phyloP scores from a whole-genome alignment of 64 coral and sea anemone species.

The Astreopora myriophthalma region DNA sequence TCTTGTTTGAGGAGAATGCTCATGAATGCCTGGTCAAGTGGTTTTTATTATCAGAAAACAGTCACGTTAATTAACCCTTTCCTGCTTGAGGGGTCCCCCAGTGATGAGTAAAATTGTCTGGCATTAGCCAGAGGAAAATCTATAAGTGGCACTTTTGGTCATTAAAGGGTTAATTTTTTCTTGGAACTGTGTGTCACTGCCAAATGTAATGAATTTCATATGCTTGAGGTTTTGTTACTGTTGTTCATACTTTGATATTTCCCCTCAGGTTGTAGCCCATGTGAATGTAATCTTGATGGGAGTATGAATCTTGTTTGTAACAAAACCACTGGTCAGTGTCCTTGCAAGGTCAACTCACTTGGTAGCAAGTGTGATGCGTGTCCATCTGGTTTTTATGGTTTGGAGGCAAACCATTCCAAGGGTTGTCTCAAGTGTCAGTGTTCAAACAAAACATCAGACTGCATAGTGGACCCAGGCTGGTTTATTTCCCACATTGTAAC shows the following conservation, averaged over 20 bases:
- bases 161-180: too few species aligned
- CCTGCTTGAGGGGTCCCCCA: too few species aligned
- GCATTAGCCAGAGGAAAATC: too few species aligned
- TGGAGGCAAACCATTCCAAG: slow-evolving; percentile 67
- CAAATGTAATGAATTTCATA: too few species aligned
- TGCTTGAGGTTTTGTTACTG: too few species aligned
- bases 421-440: slow-evolving; percentile 94
- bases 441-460: slow-evolving; percentile 79
- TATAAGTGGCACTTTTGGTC: too few species aligned
- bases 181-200: too few species aligned
- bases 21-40: too few species aligned
- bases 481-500: slow-evolving; percentile 19
- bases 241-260: neutral
- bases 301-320: slow-evolving; percentile 68
- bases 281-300: slow-evolving; percentile 77
- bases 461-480: slow-evolving; percentile 58
- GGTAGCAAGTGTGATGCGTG: slow-evolving; percentile 67
- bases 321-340: slow-evolving; percentile 82
- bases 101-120: too few species aligned
- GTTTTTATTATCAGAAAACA: too few species aligned
- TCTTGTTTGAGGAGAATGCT: too few species aligned
- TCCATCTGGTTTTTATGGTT: slow-evolving; percentile 77
- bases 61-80: too few species aligned
- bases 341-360: slow-evolving; percentile 66
- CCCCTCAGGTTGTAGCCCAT: slow-evolving; percentile 78